phyloP scores from a whole-genome alignment of 2,113 vertebrate species.

The Carettochelys insculpta region DNA sequence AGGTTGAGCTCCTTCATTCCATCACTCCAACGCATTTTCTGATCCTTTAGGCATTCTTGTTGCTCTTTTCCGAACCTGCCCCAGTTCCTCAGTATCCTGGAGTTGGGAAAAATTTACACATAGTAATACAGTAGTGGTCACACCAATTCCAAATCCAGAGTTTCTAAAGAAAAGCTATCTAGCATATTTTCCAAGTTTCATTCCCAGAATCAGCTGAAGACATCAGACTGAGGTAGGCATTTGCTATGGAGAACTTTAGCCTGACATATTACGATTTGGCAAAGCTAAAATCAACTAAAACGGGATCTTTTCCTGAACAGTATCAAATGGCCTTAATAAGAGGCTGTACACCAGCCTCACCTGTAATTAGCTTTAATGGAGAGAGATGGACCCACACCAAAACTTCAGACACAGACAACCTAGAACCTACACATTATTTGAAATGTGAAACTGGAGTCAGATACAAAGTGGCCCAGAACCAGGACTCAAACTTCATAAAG shows the following conservation, averaged over 20 bases:
- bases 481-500: not conserved
- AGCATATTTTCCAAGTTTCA: accelerated
- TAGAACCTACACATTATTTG: not conserved
- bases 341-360: accelerated
- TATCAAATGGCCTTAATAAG: not conserved
- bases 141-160: not conserved
- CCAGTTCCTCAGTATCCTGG: not conserved
- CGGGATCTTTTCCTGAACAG: not conserved
- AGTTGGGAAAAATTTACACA: not conserved
- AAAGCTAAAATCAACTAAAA: not conserved
- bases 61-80: not conserved
- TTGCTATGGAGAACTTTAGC: not conserved
- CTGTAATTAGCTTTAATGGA: not conserved
- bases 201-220: not conserved
- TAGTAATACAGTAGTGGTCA: not conserved
- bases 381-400: not conserved
- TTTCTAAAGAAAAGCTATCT: not conserved
- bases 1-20: not conserved
- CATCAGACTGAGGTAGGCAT: not conserved
- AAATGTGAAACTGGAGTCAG: not conserved
- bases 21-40: not conserved
- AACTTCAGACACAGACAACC: not conserved
- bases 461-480: not conserved
- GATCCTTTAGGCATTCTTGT: not conserved
- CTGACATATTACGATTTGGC: not conserved